Percentiles rank a stretch among this genome's conserved stretches.
Conservation (phyloP, 2,797 vertebrate species). For the Ispidina lecontei region DNA sequence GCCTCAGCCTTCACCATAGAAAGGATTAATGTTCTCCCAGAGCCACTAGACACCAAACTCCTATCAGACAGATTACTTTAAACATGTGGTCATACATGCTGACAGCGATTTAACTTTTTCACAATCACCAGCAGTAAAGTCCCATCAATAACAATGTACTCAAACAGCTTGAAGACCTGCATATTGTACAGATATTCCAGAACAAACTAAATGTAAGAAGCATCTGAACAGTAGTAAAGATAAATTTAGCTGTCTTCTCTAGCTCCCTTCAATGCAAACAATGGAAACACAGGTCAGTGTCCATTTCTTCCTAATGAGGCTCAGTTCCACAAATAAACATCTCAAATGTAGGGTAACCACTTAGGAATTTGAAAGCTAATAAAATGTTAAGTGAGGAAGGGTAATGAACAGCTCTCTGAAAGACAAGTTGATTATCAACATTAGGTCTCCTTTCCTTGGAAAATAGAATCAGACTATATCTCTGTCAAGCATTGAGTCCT, state of each 20-base stretch:
- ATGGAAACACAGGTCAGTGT: neutral
- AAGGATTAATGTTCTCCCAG: neutral
- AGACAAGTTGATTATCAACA: constrained; percentile 50
- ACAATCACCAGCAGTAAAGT: neutral
- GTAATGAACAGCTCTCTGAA: neutral
- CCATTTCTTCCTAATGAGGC: neutral
- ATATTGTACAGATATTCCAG: neutral
- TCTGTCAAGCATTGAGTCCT: constrained; percentile 52
- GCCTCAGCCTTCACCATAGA: neutral
- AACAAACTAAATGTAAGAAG: neutral
- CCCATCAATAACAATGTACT: neutral
- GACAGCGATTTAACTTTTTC: neutral
- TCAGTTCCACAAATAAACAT: neutral
- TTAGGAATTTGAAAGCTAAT: constrained; percentile 36
- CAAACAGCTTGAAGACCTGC: neutral
- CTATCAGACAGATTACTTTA: neutral
- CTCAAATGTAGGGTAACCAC: neutral
- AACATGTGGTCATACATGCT: neutral
- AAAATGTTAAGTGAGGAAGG: constrained; percentile 6
- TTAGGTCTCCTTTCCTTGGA: constrained; percentile 36
- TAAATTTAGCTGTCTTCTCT: neutral
- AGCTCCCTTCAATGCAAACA: neutral
- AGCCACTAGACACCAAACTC: neutral
- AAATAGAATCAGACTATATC: constrained; percentile 37
- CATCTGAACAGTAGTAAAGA: neutral